These are phyloP conservation scores for Phymorhynchus buccinoides DNA, from an alignment of 1,140 invertebrate species.

Conservation along the genomic window DNA sequence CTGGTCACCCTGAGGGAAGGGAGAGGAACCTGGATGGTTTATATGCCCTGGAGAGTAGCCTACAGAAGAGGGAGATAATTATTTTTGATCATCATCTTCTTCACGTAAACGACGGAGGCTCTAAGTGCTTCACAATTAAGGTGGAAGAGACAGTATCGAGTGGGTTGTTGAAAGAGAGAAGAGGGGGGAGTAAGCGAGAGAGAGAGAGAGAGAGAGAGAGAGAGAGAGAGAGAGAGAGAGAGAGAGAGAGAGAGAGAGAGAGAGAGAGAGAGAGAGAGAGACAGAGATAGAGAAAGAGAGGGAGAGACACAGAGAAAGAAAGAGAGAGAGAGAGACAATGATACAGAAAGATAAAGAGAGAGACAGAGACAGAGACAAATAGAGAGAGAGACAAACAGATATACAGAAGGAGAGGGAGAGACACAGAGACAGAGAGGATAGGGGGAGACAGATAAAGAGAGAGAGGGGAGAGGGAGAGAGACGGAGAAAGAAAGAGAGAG, in stretches of 20 bases:
- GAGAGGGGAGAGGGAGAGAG: background rate
- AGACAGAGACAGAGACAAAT: background rate
- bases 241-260: background rate
- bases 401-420: background rate
- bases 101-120: too few species aligned
- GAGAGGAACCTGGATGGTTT: background rate
- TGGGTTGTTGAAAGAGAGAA: background rate
- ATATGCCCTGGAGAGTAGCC: background rate
- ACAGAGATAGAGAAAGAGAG: background rate
- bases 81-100: background rate
- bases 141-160: too few species aligned
- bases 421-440: background rate
- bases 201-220: background rate
- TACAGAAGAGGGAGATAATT: background rate
- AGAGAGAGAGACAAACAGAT: background rate
- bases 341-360: too few species aligned
- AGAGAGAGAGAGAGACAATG: background rate
- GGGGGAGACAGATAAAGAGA: too few species aligned
- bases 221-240: background rate
- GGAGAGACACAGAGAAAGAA: background rate
- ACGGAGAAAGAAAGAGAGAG: background rate
- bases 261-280: slow-evolving; percentile 4
- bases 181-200: background rate
- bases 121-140: too few species aligned
- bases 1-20: slow-evolving; percentile 25